phyloP scores from a whole-genome alignment of 2,888 invertebrate genomes.

The Chamaedrilus cognettii region DNA sequence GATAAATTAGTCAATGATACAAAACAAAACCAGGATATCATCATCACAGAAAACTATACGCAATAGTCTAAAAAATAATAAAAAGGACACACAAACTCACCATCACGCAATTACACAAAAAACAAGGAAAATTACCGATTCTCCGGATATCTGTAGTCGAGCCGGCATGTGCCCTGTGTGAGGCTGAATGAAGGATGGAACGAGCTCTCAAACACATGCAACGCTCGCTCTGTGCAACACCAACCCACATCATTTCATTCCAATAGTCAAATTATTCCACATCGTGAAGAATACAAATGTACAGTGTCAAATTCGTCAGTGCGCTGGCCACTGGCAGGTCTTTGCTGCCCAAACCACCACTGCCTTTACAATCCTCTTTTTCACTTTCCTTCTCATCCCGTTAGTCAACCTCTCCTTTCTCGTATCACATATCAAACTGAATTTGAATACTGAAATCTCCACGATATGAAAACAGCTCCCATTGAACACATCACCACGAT shows the following conservation, averaged over 20 bases:
- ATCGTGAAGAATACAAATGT: too few relatives aligned
- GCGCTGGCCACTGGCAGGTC: too few relatives aligned
- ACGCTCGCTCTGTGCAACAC: conserved; percentile 68
- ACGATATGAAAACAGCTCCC: too few relatives aligned
- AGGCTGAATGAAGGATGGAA: conserved; percentile 81
- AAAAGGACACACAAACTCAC: background rate
- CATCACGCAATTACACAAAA: background rate
- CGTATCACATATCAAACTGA: too few relatives aligned
- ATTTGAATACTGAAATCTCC: too few relatives aligned
- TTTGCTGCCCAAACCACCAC: too few relatives aligned
- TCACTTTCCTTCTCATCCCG: too few relatives aligned
- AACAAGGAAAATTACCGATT: conserved; percentile 66
- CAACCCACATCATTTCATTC: background rate
- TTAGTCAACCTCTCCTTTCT: too few relatives aligned
- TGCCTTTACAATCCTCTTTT: too few relatives aligned
- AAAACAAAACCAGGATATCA: conserved; percentile 1
- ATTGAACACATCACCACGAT: too few relatives aligned
- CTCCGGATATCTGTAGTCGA: conserved; percentile 79
- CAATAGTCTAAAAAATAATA: background rate
- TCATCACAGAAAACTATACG: background rate
- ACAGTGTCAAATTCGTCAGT: too few relatives aligned
- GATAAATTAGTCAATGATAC: too few relatives aligned
- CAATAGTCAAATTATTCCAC: background rate
- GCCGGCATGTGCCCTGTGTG: conserved; percentile 71
- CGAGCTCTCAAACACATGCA: conserved; percentile 76